Conservation (phyloP, 2,797 vertebrate genomes). For the Bradypus variegatus region DNA sequence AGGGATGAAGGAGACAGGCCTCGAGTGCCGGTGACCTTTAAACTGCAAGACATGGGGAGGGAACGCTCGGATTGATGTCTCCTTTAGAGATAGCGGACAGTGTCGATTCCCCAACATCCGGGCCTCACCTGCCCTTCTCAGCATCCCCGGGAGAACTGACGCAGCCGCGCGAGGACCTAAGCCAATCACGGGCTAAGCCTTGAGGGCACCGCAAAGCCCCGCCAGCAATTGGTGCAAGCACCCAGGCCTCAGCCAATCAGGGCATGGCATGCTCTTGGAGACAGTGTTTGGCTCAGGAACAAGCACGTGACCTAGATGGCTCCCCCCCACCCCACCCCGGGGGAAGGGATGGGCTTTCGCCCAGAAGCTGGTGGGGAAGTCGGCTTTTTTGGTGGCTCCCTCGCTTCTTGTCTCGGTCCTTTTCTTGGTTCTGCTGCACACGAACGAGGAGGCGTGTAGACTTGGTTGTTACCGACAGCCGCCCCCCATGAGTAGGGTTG, state of each 20-base stretch:
- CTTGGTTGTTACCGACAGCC: background rate
- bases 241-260: background rate
- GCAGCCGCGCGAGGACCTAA: background rate
- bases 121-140: too few relatives aligned
- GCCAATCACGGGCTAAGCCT: background rate
- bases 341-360: background rate
- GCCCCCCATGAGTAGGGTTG: background rate
- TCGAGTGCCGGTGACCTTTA: too few relatives aligned
- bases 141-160: too few relatives aligned
- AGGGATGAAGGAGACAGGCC: too few relatives aligned
- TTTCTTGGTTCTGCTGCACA: background rate
- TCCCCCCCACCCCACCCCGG: too few relatives aligned
- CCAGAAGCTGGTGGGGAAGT: too few relatives aligned
- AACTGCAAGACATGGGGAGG: too few relatives aligned
- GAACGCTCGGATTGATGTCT: too few relatives aligned
- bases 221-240: background rate
- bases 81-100: too few relatives aligned
- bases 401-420: too few relatives aligned
- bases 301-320: background rate
- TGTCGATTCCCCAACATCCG: too few relatives aligned
- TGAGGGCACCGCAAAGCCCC: background rate
- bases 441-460: background rate
- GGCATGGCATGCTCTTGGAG: background rate
- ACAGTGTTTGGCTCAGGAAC: background rate
- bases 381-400: too few relatives aligned